Evolutionary conservation across 1,140 invertebrate species (phyloP).

Genomic region (Lithobius niger): DNA sequence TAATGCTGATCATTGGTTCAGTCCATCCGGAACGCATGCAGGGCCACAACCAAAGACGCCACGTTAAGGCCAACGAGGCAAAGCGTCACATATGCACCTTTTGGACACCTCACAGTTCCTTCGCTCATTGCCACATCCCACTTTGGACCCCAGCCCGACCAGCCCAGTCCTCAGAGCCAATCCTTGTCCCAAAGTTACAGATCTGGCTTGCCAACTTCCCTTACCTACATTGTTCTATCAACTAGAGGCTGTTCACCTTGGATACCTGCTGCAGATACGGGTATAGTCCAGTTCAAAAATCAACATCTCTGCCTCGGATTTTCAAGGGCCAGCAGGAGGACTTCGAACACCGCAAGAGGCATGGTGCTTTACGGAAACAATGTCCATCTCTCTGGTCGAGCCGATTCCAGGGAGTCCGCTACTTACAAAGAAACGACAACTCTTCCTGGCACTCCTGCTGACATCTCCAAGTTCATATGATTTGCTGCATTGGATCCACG

Average conservation of each 20-base stretch:
- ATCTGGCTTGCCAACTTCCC: constrained; percentile 69
- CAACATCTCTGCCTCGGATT: constrained; percentile 35
- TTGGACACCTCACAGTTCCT: constrained; percentile 25
- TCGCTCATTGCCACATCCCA: constrained; percentile 26
- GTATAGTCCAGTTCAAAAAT: constrained; percentile 43
- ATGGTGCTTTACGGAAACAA: constrained; percentile 30
- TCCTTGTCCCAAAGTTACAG: constrained; percentile 66
- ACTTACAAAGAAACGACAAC: constrained; percentile 34
- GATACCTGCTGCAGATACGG: constrained; percentile 74
- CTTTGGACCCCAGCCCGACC: constrained; percentile 38
- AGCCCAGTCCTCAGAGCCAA: constrained; percentile 58
- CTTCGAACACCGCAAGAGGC: constrained; percentile 32
- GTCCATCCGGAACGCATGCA: constrained; percentile 24
- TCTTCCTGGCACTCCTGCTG: constrained; percentile 28
- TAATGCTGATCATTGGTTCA: constrained; percentile 24
- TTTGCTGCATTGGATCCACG: constrained; percentile 24
- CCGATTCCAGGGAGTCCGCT: constrained; percentile 28
- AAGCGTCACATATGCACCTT: not conserved
- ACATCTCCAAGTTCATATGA: constrained; percentile 32
- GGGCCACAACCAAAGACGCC: constrained; percentile 21
- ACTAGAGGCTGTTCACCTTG: constrained; percentile 80
- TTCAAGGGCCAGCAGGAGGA: constrained; percentile 32
- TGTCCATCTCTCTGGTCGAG: constrained; percentile 32
- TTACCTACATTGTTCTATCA: constrained; percentile 78
- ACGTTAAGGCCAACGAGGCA: not conserved